Conservation (phyloP, 2,888 invertebrate genomes). For the Leucoptera coffeella region DNA sequence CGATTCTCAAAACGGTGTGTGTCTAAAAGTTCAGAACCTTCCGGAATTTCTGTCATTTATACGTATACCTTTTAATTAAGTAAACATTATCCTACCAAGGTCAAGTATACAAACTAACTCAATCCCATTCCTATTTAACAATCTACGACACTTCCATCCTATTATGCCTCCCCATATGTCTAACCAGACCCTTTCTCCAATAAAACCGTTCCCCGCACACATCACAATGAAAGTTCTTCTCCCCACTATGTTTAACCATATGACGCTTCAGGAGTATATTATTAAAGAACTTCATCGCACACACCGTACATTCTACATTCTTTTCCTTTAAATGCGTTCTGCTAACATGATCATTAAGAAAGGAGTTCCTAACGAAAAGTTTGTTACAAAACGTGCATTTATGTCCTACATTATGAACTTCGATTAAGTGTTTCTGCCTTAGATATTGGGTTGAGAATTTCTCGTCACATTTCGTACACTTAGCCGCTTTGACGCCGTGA, state of each 20-base stretch:
- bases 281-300: slow-evolving; percentile 39
- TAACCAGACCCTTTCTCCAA: slow-evolving; percentile 55
- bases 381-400: slow-evolving; percentile 37
- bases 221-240: slow-evolving; percentile 54
- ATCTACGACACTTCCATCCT: too few species aligned
- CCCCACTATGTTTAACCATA: slow-evolving; percentile 44
- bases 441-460: slow-evolving; percentile 45
- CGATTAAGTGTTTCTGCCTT: slow-evolving; percentile 46
- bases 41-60: too few species aligned
- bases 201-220: slow-evolving; percentile 55
- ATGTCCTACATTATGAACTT: slow-evolving; percentile 39
- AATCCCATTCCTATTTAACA: too few species aligned
- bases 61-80: too few species aligned
- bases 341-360: slow-evolving; percentile 33
- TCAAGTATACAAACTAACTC: too few species aligned
- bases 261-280: slow-evolving; percentile 31
- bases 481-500: slow-evolving; percentile 37
- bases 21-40: too few species aligned
- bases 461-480: slow-evolving; percentile 34
- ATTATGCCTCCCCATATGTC: slow-evolving; percentile 44
- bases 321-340: slow-evolving; percentile 39
- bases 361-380: slow-evolving; percentile 29
- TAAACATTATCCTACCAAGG: too few species aligned
- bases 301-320: slow-evolving; percentile 35
- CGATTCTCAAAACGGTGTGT: too few species aligned